Evolutionary conservation across 2,888 invertebrate genomes (phyloP).

Genomic region (Autographa pulchrina): DNA sequence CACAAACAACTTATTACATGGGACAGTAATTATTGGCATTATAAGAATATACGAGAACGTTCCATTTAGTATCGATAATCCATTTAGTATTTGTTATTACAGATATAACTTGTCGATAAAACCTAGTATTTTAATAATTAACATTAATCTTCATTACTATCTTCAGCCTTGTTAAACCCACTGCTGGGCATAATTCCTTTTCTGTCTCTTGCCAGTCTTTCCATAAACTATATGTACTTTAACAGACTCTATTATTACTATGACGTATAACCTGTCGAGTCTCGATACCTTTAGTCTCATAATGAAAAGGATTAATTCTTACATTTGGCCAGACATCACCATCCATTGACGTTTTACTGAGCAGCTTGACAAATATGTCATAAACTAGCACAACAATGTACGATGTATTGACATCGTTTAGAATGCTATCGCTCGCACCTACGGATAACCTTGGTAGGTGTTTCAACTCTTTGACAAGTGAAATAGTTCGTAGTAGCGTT

Average conservation of each 20-base stretch:
- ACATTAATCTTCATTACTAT: too few relatives aligned
- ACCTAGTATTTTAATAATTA: too few relatives aligned
- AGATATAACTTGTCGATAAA: too few relatives aligned
- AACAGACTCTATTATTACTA: too few relatives aligned
- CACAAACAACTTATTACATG: slow-evolving; percentile 9
- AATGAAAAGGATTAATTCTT: too few relatives aligned
- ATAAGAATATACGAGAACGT: not conserved
- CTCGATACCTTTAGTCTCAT: too few relatives aligned
- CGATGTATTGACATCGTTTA: slow-evolving; percentile 16
- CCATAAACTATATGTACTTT: too few relatives aligned
- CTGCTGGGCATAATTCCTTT: too few relatives aligned
- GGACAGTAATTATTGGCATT: slow-evolving; percentile 13
- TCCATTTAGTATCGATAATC: not conserved
- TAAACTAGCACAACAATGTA: slow-evolving; percentile 11
- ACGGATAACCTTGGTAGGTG: too few relatives aligned
- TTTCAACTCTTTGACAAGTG: slow-evolving; percentile 10
- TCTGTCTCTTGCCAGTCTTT: too few relatives aligned
- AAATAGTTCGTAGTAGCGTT: slow-evolving; percentile 22
- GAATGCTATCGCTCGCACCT: not conserved
- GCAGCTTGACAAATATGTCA: slow-evolving; percentile 17
- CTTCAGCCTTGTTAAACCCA: too few relatives aligned
- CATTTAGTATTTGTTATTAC: not conserved
- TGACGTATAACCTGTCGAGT: too few relatives aligned
- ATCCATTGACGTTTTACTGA: slow-evolving; percentile 26
- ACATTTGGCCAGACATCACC: slow-evolving; percentile 7